Percentiles rank a stretch among this genome's conserved stretches.
phyloP scores from a whole-genome alignment of 2,113 vertebrate genomes.

The Tyto alba region DNA sequence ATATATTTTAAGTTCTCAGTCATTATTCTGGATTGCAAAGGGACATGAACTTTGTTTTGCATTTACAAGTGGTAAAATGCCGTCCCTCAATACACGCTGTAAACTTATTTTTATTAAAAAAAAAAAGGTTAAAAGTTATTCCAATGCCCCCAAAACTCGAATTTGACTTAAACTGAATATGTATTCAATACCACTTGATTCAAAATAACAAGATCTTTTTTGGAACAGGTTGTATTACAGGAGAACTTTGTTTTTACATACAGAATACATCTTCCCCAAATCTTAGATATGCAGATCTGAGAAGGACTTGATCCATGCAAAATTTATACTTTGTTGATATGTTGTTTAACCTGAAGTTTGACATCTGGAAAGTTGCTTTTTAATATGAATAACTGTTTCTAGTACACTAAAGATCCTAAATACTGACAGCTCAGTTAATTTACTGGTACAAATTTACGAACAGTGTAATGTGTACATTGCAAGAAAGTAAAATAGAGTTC shows the following conservation, averaged over 20 bases:
- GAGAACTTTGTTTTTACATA: neutral
- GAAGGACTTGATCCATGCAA: neutral
- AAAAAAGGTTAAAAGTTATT: neutral
- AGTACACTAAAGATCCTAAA: neutral
- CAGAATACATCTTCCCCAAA: neutral
- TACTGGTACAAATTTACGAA: neutral
- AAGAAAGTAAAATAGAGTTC: neutral
- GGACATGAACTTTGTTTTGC: neutral
- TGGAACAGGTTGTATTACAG: neutral
- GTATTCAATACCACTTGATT: neutral
- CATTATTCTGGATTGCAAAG: neutral
- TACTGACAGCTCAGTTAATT: neutral
- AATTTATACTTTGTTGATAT: neutral
- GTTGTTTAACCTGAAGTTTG: neutral
- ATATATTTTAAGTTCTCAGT: neutral
- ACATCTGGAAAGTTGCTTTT: neutral
- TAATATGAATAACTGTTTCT: neutral
- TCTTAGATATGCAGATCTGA: neutral
- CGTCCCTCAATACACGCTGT: neutral
- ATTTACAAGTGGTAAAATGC: neutral
- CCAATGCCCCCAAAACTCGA: neutral
- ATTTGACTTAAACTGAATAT: neutral
- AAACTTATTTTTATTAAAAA: neutral
- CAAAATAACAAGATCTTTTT: neutral
- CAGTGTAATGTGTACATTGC: neutral